Conservation (phyloP, 2,797 vertebrate genomes). For the Miichthys miiuy region DNA sequence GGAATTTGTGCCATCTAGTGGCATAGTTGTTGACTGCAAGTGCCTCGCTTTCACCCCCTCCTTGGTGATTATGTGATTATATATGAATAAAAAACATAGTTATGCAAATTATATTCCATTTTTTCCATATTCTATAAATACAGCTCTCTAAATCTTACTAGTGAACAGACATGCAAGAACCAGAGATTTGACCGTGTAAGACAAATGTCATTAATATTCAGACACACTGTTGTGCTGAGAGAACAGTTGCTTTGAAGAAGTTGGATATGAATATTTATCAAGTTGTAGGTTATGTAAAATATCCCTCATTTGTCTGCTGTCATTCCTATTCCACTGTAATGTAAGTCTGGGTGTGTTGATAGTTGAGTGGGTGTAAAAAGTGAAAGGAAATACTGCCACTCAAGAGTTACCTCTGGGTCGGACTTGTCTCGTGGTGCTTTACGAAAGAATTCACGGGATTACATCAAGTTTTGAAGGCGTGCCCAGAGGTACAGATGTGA, state of each 20-base stretch:
- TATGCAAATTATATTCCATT: too few relatives aligned
- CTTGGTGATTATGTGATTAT: too few relatives aligned
- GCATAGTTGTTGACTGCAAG: too few relatives aligned
- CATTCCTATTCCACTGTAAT: constrained; percentile 13
- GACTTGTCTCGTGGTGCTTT: constrained; percentile 12
- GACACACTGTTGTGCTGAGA: constrained; percentile 9
- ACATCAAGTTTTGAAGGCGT: not conserved
- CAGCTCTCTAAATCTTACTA: too few relatives aligned
- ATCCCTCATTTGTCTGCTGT: constrained; percentile 18
- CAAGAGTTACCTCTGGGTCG: constrained; percentile 4
- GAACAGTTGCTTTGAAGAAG: constrained; percentile 1
- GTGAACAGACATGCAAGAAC: not conserved
- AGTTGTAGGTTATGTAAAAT: constrained; percentile 9
- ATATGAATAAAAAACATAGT: too few relatives aligned
- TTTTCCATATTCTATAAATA: too few relatives aligned
- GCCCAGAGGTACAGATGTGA: constrained; percentile 20
- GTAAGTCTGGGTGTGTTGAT: constrained; percentile 26
- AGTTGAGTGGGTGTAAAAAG: constrained; percentile 11
- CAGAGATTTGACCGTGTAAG: not conserved
- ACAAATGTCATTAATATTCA: constrained; percentile 12
- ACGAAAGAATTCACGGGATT: constrained; percentile 17
- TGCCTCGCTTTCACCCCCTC: too few relatives aligned
- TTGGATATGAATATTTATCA: constrained; percentile 26
- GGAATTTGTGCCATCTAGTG: too few relatives aligned
- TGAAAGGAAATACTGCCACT: constrained; percentile 32